Evolutionary conservation across 1,140 invertebrate species (phyloP).

Genomic region (Bombus confusus): DNA sequence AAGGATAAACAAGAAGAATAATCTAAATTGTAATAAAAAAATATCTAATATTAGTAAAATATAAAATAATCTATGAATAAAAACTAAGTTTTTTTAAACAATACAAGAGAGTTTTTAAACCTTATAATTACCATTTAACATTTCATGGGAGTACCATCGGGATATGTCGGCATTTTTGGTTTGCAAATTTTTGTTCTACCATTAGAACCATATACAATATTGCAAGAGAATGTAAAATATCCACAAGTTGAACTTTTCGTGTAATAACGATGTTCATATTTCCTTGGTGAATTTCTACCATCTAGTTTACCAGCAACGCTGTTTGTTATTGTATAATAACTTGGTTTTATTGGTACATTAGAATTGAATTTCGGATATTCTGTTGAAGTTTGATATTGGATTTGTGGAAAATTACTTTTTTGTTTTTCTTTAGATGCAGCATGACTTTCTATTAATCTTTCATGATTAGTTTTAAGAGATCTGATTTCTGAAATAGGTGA

Average conservation of each 20-base stretch:
- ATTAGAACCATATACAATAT: slow-evolving; percentile 89
- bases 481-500: slow-evolving; percentile 67
- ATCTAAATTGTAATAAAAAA: slow-evolving; percentile 49
- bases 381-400: neutral
- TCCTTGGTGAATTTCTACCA: slow-evolving; percentile 81
- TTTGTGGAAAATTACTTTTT: no score
- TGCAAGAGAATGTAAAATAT: slow-evolving; percentile 92
- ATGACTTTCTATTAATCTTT: slow-evolving; percentile 42
- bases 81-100: slow-evolving; percentile 28
- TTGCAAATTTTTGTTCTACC: slow-evolving; percentile 91
- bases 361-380: slow-evolving; percentile 29
- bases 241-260: slow-evolving; percentile 93
- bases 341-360: slow-evolving; percentile 65
- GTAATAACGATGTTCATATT: slow-evolving; percentile 87
- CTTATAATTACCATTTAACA: slow-evolving; percentile 69
- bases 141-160: slow-evolving; percentile 83
- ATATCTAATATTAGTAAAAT: slow-evolving; percentile 40
- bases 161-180: slow-evolving; percentile 85
- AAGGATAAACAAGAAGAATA: slow-evolving; percentile 19
- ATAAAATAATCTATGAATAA: slow-evolving; percentile 40
- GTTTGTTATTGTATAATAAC: slow-evolving; percentile 87
- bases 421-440: slow-evolving; percentile 1
- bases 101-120: neutral
- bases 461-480: slow-evolving; percentile 69
- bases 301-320: slow-evolving; percentile 88